Conservation (phyloP, 2,113 vertebrate species). For the Piprites chloris region DNA sequence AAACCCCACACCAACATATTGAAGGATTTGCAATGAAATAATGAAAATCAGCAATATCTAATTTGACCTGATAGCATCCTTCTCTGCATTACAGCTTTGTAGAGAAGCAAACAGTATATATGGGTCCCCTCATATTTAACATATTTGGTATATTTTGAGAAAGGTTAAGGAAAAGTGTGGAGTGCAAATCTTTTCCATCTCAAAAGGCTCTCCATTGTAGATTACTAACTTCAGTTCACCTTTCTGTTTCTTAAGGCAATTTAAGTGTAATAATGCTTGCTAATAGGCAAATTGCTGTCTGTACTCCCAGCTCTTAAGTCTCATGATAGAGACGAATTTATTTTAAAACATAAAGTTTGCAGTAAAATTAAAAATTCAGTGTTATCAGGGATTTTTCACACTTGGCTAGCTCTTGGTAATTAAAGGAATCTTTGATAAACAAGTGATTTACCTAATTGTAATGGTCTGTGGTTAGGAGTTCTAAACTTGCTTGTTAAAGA, state of each 20-base stretch:
- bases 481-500: background rate
- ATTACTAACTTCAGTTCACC: background rate
- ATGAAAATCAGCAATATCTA: background rate
- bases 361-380: background rate
- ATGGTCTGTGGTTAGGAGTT: background rate
- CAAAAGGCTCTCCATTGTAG: background rate
- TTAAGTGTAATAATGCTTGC: background rate
- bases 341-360: background rate
- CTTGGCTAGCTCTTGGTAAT: background rate
- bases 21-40: background rate
- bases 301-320: background rate
- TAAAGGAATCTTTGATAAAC: conserved; percentile 24
- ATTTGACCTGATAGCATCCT: background rate
- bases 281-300: background rate
- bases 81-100: background rate
- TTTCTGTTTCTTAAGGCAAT: background rate
- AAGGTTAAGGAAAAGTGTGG: background rate
- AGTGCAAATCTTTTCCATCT: background rate
- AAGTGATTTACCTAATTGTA: conserved; percentile 15
- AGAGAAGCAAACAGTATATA: background rate
- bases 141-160: background rate
- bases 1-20: background rate
- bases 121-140: background rate
- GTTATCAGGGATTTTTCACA: conserved; percentile 5
- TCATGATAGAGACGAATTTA: background rate